Percentiles rank a stretch among this genome's conserved stretches.
These are phyloP conservation scores for Camponotus floridanus DNA, from an alignment of 1,140 invertebrate species.

Conservation along the genomic window DNA sequence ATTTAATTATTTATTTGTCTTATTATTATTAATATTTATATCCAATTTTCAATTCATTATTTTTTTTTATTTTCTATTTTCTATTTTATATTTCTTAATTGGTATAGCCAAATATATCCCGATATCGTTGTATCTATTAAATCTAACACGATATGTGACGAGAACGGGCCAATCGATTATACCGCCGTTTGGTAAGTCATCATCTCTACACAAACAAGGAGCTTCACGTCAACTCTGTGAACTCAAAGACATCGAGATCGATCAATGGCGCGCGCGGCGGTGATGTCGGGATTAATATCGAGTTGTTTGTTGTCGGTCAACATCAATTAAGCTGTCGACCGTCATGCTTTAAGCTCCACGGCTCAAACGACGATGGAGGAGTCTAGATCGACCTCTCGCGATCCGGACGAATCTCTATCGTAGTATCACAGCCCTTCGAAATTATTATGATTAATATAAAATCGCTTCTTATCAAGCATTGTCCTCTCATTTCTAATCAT, in stretches of 20 bases:
- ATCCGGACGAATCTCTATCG: slow-evolving; percentile 21
- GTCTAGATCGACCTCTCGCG: slow-evolving; percentile 50
- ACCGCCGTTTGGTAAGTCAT: slow-evolving; percentile 22
- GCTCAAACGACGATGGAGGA: slow-evolving; percentile 22
- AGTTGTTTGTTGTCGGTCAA: slow-evolving; percentile 71
- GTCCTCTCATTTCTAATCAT: background rate
- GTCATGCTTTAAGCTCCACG: slow-evolving; percentile 31
- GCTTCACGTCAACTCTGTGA: slow-evolving; percentile 50
- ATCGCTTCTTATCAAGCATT: background rate
- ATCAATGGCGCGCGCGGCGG: slow-evolving; percentile 18
- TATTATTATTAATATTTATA: background rate
- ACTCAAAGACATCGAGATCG: slow-evolving; percentile 61
- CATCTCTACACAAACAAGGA: slow-evolving; percentile 28
- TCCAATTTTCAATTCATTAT: too few species aligned
- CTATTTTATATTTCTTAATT: background rate
- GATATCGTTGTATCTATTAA: slow-evolving; percentile 38
- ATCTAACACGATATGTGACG: slow-evolving; percentile 56
- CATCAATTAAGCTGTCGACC: slow-evolving; percentile 68
- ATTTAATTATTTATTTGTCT: background rate
- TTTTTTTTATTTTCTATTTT: too few species aligned
- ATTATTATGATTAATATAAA: slow-evolving; percentile 42
- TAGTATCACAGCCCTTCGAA: slow-evolving; percentile 36
- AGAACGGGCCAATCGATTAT: slow-evolving; percentile 53
- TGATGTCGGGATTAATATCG: slow-evolving; percentile 57
- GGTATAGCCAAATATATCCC: background rate